These are phyloP conservation scores for Acanthoscelides obtectus DNA, from an alignment of 2,888 invertebrate species.

Conservation along the genomic window DNA sequence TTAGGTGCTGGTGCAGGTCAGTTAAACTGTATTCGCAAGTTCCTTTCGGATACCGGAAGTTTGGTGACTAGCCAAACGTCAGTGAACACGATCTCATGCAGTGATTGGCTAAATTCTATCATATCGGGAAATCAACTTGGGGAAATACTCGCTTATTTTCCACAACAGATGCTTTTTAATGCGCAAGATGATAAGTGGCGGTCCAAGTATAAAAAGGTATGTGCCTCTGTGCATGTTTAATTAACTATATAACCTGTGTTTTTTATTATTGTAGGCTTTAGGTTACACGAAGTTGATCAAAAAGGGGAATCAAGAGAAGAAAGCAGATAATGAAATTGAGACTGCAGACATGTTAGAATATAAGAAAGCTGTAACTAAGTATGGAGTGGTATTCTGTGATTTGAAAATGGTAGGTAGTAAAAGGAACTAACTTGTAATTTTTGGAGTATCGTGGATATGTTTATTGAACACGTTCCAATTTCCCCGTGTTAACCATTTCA, in stretches of 20 bases:
- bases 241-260: too few species aligned
- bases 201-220: background rate
- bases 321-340: constrained; percentile 12
- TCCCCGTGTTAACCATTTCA: too few species aligned
- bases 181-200: constrained; percentile 36
- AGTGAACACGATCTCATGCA: constrained; percentile 42
- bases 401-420: constrained; percentile 31
- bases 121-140: constrained; percentile 52
- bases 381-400: constrained; percentile 49
- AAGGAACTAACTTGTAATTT: too few species aligned
- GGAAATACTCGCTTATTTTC: constrained; percentile 49
- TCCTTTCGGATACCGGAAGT: constrained; percentile 31
- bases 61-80: constrained; percentile 43
- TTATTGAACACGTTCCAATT: too few species aligned
- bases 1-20: constrained; percentile 6
- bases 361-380: constrained; percentile 39
- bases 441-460: too few species aligned
- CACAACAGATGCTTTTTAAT: constrained; percentile 42
- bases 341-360: background rate
- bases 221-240: background rate
- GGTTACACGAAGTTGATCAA: constrained; percentile 44
- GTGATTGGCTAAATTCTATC: constrained; percentile 52
- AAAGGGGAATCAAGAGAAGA: background rate
- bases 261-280: constrained; percentile 37
- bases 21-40: constrained; percentile 1